Evolutionary conservation across 2,888 invertebrate species (phyloP), one percentile per base, ranked within the genome.

Genomic region (Andricus quercusramuli): DNA sequence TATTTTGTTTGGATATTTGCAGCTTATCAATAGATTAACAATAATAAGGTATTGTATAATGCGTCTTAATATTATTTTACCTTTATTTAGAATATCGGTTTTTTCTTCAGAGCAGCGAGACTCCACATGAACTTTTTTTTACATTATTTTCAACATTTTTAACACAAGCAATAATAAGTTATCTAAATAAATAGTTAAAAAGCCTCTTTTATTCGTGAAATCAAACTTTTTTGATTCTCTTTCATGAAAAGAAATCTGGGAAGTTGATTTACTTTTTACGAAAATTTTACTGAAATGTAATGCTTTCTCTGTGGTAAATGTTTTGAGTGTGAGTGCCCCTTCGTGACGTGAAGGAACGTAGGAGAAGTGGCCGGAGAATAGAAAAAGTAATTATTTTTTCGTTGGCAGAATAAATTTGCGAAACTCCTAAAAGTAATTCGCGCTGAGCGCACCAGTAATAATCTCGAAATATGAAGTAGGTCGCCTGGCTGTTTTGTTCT

Each of bases 401-500:
- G 29, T n/a, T 47, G 70, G 70, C 29, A 51, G 70, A 29, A 51
- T 70, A 51, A 70, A 70, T 70, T 70, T 70, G 29, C 51, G 65
- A 22, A 76, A 80, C 83, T 83, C 78, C 83, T 80, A 64, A 82
- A 82, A 82, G 83, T 83, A 82, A 82, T 78, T 84, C 82, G 79
- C 77, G 76, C 80, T 44, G 64, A 78, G 81, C 77, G 25, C 29
- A 70, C 70, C 51, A 70, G 74, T 83, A 70, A 84, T 79, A 84
- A 81, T 84, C 82, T 81, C 80, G 79, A 85, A 83, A 83, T 86
- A 84, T 85, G 80, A 87, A 86, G 84, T 78, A 82, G 84, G 80
- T 84, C 82, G 82, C 68, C 78, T 51, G 59, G 68, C 66, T 78
- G 77, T 80, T 25, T 64, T 76, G 68, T 78, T 51, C 77, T 79